A percentile compares a stretch with the other conserved stretches of the same genome.
Evolutionary conservation across 2,113 vertebrate species (phyloP).

Genomic region (Hiodon alosoides): DNA sequence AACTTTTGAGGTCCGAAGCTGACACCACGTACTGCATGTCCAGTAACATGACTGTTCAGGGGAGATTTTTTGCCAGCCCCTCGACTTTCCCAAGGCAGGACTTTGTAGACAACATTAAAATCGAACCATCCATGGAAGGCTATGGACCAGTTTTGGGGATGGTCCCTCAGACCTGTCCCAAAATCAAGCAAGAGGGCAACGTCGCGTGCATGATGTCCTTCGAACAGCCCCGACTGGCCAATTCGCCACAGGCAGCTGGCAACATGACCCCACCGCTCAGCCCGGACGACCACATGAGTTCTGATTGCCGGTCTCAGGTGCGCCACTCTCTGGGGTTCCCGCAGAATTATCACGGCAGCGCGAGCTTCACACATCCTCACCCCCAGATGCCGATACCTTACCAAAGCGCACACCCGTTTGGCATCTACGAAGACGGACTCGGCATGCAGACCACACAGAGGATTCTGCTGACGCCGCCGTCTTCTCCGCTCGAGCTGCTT

Average conservation of each 20-base stretch:
- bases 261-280: conserved; percentile 86
- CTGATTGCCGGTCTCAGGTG: conserved; percentile 64
- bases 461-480: conserved; percentile 84
- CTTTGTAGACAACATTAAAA: conserved; percentile 70
- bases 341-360: conserved; percentile 61
- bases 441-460: conserved; percentile 67
- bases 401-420: conserved; percentile 67
- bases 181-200: conserved; percentile 84
- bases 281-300: conserved; percentile 72
- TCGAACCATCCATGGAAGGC: conserved; percentile 74
- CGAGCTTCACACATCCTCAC: conserved; percentile 55
- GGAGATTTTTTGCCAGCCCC: conserved; percentile 73
- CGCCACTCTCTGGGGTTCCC: conserved; percentile 65
- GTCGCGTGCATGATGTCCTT: conserved; percentile 81
- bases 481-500: conserved; percentile 86
- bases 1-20: conserved; percentile 71
- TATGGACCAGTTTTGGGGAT: conserved; percentile 71
- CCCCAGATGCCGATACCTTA: conserved; percentile 59
- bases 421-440: conserved; percentile 76
- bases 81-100: conserved; percentile 57
- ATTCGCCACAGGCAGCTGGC: conserved; percentile 73
- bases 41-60: conserved; percentile 58
- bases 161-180: conserved; percentile 72
- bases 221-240: conserved; percentile 75
- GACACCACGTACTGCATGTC: conserved; percentile 57